Evolutionary conservation across 1,140 invertebrate species (phyloP), one percentile per base, ranked within the genome.

Genomic region (Cheumatopsyche charites): DNA sequence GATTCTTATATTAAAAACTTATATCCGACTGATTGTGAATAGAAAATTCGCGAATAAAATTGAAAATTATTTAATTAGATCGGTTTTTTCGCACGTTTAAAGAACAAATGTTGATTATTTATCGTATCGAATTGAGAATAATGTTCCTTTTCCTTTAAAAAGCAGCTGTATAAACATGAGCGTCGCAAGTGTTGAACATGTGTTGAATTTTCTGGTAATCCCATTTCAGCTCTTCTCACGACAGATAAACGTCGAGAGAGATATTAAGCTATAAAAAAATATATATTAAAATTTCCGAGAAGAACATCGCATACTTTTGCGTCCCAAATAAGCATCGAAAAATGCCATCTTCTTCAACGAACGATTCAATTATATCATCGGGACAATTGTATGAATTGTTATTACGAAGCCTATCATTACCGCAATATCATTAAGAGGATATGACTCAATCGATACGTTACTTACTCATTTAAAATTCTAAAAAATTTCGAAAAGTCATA

Each of bases 361-460:
- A 49, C 19, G 13, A 13, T 5, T 5, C 19, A 49, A 49, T 49
- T 49, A 15, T 49, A 5, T 49, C 19, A 49, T 49, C 13, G n/a
- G n/a, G n/a, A 62, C 29, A 41, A 23, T 36, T 26, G 36, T 66
- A n/a, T 42, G 3, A 45, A n/a, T 45, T 11, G 41, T 26, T 66
- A 66, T 26, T 21, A 45, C 55, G 55, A 68, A 68, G 49, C 45
- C 36, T 55, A 68, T 55, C 26, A 29, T 19, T 25, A 55, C 66
- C 66, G 47, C 66, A 68, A 45, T 68, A 23, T 55, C 66, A 12
- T 43, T 36, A 19, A 6, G 23, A 68, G 66, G 47, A 55, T 58
- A 25, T 58, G 66, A 52, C n/a, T 68, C 49, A 49, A 41, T 11
- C 45, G 17, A 52, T 15, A 1, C 26, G 15, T 52, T 19, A 61